A percentile compares a stretch with the other conserved stretches of the same genome.
These are phyloP conservation scores for Lipophrys pholis DNA, from an alignment of 2,113 vertebrate species.

Conservation along the genomic window DNA sequence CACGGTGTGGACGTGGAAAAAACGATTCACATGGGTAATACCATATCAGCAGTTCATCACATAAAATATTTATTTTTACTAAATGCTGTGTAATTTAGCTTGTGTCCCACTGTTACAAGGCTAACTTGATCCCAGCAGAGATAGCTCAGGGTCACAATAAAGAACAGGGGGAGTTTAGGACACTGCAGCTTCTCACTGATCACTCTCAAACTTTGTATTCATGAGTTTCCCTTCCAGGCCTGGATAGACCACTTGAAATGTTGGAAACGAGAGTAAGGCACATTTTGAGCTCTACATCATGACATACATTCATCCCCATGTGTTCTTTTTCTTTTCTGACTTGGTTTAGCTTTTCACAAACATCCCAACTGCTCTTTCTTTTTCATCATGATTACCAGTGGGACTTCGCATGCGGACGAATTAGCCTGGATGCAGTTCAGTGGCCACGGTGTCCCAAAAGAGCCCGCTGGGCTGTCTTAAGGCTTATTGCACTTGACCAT, in stretches of 20 bases:
- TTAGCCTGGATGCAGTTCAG: constrained; percentile 35
- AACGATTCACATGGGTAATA: neutral
- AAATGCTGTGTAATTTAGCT: constrained; percentile 33
- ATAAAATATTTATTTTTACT: constrained; percentile 36
- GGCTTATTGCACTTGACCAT: constrained; percentile 34
- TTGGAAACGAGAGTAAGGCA: constrained; percentile 32
- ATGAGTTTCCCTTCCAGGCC: constrained; percentile 16
- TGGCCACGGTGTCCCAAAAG: constrained; percentile 16
- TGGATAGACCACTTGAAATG: constrained; percentile 27
- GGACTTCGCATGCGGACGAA: constrained; percentile 40
- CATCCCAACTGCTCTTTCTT: constrained; percentile 15
- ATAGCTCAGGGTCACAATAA: constrained; percentile 50
- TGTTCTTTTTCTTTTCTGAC: neutral
- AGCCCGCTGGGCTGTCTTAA: constrained; percentile 18
- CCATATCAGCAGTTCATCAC: constrained; percentile 20
- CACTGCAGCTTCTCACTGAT: constrained; percentile 53
- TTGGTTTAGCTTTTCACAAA: no score
- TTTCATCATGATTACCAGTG: constrained; percentile 35
- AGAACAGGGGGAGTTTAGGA: constrained; percentile 45
- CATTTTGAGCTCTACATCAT: neutral
- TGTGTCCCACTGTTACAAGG: constrained; percentile 35
- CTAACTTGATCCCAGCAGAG: constrained; percentile 30
- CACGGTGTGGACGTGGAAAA: neutral
- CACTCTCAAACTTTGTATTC: constrained; percentile 11
- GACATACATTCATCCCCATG: constrained; percentile 9